These are phyloP conservation scores for Ambastaia sidthimunki DNA, from an alignment of 2,797 vertebrate genomes.

Conservation along the genomic window DNA sequence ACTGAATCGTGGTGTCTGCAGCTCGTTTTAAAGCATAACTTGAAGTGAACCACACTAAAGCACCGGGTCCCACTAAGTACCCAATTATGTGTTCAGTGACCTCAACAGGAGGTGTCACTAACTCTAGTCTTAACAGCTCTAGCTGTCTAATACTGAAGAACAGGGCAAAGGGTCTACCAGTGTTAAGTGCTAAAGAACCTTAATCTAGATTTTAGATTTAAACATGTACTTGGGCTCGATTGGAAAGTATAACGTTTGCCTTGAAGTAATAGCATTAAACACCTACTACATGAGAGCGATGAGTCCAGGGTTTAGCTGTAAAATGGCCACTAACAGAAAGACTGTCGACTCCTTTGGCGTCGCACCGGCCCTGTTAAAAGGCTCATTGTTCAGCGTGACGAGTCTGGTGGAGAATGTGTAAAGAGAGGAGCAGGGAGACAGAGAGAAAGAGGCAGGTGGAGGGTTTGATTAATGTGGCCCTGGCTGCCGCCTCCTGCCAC, in stretches of 20 bases:
- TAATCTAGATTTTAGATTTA: conserved; percentile 68
- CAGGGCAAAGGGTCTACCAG: conserved; percentile 60
- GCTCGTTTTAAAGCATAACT: conserved; percentile 5
- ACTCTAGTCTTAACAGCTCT: conserved; percentile 57
- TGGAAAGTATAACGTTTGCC: conserved; percentile 63
- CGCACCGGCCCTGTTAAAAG: conserved; percentile 51
- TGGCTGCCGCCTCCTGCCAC: conserved; percentile 59
- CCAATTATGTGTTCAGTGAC: conserved; percentile 62
- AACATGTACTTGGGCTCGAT: conserved; percentile 65
- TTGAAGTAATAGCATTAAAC: conserved; percentile 73
- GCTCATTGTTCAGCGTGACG: conserved; percentile 57
- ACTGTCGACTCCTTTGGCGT: conserved; percentile 25
- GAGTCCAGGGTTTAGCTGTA: conserved; percentile 47
- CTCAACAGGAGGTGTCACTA: conserved; percentile 56
- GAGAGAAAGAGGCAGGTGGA: conserved; percentile 72
- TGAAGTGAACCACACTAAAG: conserved; percentile 38
- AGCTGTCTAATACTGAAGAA: conserved; percentile 53
- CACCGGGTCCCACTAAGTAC: conserved; percentile 54
- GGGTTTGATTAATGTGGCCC: conserved; percentile 77
- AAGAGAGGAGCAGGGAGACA: conserved; percentile 62
- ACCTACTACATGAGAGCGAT: conserved; percentile 43
- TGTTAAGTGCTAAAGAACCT: conserved; percentile 77
- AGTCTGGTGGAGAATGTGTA: conserved; percentile 58
- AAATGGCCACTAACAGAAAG: conserved; percentile 57
- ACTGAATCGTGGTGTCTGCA: not conserved